Conservation (phyloP, 2,113 vertebrate genomes). For the Myiozetetes cayanensis region DNA sequence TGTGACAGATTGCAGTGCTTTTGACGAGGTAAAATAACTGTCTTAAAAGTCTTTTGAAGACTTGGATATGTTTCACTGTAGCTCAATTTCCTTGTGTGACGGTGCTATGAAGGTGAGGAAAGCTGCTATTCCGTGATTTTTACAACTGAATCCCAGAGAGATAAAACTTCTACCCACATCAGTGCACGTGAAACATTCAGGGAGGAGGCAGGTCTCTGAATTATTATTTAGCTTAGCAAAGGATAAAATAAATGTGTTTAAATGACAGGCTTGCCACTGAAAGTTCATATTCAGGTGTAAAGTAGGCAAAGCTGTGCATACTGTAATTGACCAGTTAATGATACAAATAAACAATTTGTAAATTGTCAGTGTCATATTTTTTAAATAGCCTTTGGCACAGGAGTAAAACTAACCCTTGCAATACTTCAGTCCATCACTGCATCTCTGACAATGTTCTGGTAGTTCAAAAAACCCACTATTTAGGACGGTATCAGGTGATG, state of each 20-base stretch:
- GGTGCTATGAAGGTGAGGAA: background rate
- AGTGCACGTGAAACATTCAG: background rate
- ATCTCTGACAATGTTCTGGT: background rate
- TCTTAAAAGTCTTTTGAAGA: background rate
- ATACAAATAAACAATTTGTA: background rate
- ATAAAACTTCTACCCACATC: background rate
- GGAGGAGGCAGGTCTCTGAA: background rate
- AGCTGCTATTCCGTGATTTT: background rate
- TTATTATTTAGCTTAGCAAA: background rate
- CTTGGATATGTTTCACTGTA: background rate
- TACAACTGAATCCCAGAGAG: background rate
- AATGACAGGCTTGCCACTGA: background rate
- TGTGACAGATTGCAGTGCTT: constrained; percentile 82
- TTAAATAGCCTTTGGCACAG: background rate
- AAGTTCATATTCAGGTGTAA: background rate
- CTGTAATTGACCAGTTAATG: background rate
- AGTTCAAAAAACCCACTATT: background rate
- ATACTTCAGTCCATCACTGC: background rate
- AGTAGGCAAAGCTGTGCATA: background rate
- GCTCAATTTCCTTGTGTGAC: background rate
- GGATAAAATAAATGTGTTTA: background rate
- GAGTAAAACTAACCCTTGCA: background rate
- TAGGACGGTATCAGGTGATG: background rate
- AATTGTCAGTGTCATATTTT: background rate
- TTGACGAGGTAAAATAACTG: constrained; percentile 81